A percentile compares a stretch with the other conserved stretches of the same genome.
These are phyloP conservation scores for Mixornis gularis DNA, from an alignment of 2,113 vertebrate species.

Conservation along the genomic window DNA sequence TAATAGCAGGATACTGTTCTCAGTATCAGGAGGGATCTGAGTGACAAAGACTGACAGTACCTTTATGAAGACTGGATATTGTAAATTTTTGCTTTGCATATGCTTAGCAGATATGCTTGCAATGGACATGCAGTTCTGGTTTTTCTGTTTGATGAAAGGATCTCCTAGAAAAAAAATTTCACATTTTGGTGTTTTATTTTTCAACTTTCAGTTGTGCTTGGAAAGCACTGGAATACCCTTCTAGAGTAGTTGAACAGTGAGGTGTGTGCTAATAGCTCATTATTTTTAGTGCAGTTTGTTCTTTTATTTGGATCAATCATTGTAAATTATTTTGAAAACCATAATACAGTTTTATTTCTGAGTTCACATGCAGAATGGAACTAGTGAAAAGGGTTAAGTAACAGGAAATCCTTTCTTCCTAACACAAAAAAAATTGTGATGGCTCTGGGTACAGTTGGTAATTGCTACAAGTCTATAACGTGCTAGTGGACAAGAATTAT, in stretches of 20 bases:
- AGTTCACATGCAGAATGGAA: neutral
- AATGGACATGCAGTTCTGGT: neutral
- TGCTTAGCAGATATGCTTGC: neutral
- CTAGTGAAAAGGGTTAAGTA: neutral
- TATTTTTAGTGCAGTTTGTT: neutral
- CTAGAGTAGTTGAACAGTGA: neutral
- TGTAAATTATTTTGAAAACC: neutral
- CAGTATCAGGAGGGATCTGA: neutral
- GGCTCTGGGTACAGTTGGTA: neutral
- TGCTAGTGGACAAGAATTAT: fast-evolving
- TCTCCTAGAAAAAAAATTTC: neutral
- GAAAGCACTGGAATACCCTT: neutral
- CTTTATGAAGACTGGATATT: neutral
- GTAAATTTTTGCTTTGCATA: neutral
- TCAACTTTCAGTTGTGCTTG: neutral
- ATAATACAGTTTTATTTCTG: neutral
- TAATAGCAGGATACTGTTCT: neutral
- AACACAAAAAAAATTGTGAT: neutral
- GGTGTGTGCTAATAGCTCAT: neutral
- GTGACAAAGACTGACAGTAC: neutral
- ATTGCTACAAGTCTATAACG: neutral
- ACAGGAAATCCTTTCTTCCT: neutral
- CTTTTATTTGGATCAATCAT: neutral
- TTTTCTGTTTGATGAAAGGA: neutral
- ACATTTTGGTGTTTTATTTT: neutral